Evolutionary conservation across 2,888 invertebrate genomes (phyloP), one percentile per base, ranked within the genome.

Genomic region (Rhaphigaster nebulosa): DNA sequence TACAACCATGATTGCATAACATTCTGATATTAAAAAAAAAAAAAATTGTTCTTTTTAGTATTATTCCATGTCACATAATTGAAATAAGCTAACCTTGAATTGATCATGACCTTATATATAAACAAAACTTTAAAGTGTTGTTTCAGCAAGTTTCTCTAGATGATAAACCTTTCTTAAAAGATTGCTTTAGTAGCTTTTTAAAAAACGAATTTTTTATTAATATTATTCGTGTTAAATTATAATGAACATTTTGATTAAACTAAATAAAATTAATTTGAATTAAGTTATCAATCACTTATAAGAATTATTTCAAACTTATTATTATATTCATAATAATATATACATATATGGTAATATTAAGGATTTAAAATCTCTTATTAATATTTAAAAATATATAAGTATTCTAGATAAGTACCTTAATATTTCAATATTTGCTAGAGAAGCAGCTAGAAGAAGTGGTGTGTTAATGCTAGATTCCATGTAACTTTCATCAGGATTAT

Each of bases 381-480:
- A n/a, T 87, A 38, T 41, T 41, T 45, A 50, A 87, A 20, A 10
- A 50, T 45, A 50, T 23, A 41, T 45, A 20, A 50, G n/a, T 50
- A 41, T 45, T 87, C 26, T n/a, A 87, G 1, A 50, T 26, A 50
- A n/a, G 88, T 89, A 91, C 94, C 93, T 93, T 90, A 94, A 92
- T 80, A 94, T 92, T 87, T 93, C 93, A 91, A 93, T 92, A 92
- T 93, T 93, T 91, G 93, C 93, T 92, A 90, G 54, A 45, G 93
- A 93, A 38, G 93, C 93, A n/a, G 94, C 94, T 87, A 93, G 93
- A 91, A 94, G 92, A 90, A 94, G 91, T 91, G 94, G 93, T 91
- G 94, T 93, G 93, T 93, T 93, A 45, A 93, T 94, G 90, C 93
- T 93, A 87, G 93, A 93, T 92, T 93, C 93, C 93, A 93, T 93